Percentiles rank a stretch among this genome's conserved stretches.
Conservation (phyloP, 2,888 invertebrate species). For the Athalia cordata region DNA sequence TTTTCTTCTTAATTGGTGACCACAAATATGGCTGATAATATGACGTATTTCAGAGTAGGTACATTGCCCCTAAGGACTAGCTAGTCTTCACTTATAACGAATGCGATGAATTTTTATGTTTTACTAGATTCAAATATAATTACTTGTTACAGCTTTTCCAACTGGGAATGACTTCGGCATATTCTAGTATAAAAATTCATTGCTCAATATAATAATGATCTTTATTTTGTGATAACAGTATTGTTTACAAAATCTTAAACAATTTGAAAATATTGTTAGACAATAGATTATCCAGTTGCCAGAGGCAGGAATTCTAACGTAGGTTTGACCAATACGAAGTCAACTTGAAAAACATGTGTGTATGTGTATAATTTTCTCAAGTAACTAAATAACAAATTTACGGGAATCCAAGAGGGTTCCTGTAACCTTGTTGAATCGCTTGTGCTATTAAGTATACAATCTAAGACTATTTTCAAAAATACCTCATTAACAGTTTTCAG, state of each 20-base stretch:
- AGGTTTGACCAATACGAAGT: conserved; percentile 4
- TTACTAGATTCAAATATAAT: too few relatives aligned
- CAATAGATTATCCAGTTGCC: conserved; percentile 7
- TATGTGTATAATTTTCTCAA: not conserved
- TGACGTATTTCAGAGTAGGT: too few relatives aligned
- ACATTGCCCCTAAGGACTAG: too few relatives aligned
- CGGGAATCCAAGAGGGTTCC: not conserved
- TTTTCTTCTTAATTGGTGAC: too few relatives aligned
- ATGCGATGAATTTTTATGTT: too few relatives aligned
- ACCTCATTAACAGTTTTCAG: not conserved
- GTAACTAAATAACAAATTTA: not conserved
- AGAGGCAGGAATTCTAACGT: not conserved
- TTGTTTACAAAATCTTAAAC: conserved; percentile 12
- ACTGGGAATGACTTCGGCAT: too few relatives aligned
- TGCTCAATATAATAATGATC: conserved; percentile 3
- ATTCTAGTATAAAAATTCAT: not conserved
- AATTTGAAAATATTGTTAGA: conserved; percentile 16
- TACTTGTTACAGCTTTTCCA: too few relatives aligned
- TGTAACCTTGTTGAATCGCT: conserved; percentile 6
- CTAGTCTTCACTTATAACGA: too few relatives aligned
- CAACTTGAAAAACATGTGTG: not conserved
- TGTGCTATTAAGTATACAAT: not conserved
- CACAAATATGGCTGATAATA: too few relatives aligned
- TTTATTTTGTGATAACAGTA: conserved; percentile 28
- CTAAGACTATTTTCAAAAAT: not conserved